A percentile compares a stretch with the other conserved stretches of the same genome.
Evolutionary conservation across 2,797 vertebrate species (phyloP).

Genomic region (Chanos chanos): DNA sequence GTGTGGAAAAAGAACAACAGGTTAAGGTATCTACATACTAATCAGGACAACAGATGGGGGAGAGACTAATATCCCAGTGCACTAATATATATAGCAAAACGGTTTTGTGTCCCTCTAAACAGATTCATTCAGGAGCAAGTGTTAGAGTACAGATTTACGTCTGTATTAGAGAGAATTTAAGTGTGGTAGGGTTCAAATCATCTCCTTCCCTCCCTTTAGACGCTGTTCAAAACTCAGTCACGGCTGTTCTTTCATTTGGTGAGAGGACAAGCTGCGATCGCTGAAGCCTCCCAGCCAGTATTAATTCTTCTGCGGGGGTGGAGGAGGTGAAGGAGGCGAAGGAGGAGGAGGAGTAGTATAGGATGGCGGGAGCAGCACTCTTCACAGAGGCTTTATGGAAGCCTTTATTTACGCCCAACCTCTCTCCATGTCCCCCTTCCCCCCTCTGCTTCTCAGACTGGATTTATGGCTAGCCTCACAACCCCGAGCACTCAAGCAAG

Average conservation of each 20-base stretch:
- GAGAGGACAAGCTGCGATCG: constrained; percentile 27
- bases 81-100: constrained; percentile 71
- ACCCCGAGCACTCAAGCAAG: constrained; percentile 64
- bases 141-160: constrained; percentile 7
- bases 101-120: constrained; percentile 66
- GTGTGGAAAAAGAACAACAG: constrained; percentile 43
- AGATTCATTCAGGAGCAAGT: constrained; percentile 59
- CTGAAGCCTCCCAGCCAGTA: constrained; percentile 26
- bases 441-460: constrained; percentile 25
- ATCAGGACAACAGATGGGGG: constrained; percentile 59
- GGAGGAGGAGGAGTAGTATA: constrained; percentile 26
- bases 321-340: neutral
- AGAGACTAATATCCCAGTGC: constrained; percentile 74
- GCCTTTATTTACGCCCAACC: constrained; percentile 36
- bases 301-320: constrained; percentile 46
- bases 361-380: constrained; percentile 38
- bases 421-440: neutral
- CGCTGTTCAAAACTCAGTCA: constrained; percentile 42
- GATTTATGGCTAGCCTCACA: constrained; percentile 72
- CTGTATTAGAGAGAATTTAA: neutral
- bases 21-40: constrained; percentile 67
- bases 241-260: constrained; percentile 48
- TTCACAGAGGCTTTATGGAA: constrained; percentile 40
- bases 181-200: constrained; percentile 16
- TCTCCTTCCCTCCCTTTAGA: constrained; percentile 25